A percentile compares a stretch with the other conserved stretches of the same genome.
Evolutionary conservation across 2,797 vertebrate species (phyloP).

Genomic region (Tangara arthus): DNA sequence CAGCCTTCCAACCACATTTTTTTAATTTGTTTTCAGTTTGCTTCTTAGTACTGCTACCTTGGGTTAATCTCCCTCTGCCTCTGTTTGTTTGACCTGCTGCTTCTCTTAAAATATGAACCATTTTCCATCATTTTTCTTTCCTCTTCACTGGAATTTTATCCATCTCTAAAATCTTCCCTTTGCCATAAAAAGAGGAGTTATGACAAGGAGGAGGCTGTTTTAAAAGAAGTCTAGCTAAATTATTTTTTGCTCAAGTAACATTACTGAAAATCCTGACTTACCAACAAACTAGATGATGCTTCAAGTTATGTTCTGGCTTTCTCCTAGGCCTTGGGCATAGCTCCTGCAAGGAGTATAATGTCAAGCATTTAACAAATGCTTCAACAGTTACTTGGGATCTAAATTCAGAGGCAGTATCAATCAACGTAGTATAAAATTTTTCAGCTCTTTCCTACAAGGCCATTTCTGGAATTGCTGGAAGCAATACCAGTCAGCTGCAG

Average conservation of each 20-base stretch:
- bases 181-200: background rate
- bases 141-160: background rate
- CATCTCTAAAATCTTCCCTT: background rate
- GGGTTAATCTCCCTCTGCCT: background rate
- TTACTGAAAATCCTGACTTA: background rate
- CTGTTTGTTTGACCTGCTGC: background rate
- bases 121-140: background rate
- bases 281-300: background rate
- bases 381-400: background rate
- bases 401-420: constrained; percentile 1
- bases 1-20: background rate
- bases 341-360: background rate
- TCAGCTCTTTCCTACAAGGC: background rate
- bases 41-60: background rate
- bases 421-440: background rate
- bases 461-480: constrained; percentile 20
- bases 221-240: background rate
- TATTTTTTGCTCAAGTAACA: background rate
- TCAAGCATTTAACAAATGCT: background rate
- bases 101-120: background rate
- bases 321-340: background rate
- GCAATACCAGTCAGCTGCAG: background rate
- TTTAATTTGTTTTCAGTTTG: background rate
- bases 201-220: background rate
- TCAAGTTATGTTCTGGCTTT: background rate